Conservation (phyloP, 1,140 invertebrate species). For the Aleiodes sp. region DNA sequence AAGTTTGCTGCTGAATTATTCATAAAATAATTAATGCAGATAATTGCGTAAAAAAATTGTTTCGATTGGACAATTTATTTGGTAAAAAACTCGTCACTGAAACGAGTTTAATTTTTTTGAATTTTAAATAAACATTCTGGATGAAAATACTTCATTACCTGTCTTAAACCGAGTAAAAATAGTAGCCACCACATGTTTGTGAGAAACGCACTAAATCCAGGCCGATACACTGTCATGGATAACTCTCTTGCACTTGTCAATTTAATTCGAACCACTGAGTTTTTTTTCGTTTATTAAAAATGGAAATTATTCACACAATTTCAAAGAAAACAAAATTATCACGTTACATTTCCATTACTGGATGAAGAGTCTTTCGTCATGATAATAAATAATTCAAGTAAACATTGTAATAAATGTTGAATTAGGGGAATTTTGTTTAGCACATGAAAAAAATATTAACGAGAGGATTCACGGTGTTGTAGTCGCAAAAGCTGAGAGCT, state of each 20-base stretch:
- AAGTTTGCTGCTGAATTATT: no score
- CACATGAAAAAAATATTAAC: no score
- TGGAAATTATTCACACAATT: neutral
- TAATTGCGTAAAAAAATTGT: no score
- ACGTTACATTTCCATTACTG: slow-evolving; percentile 35
- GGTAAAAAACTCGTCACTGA: no score
- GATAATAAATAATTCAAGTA: neutral
- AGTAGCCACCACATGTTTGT: slow-evolving; percentile 34
- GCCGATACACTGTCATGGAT: slow-evolving; percentile 24
- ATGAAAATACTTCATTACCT: slow-evolving; percentile 27
- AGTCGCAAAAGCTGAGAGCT: neutral
- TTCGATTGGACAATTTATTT: no score
- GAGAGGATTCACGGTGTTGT: neutral
- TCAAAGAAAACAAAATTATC: neutral
- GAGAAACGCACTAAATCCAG: slow-evolving; percentile 17
- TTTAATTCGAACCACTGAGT: slow-evolving; percentile 10
- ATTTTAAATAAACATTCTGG: neutral
- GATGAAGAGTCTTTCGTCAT: slow-evolving; percentile 31
- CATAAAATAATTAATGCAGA: no score
- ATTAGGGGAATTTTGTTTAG: neutral
- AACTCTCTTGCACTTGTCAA: slow-evolving; percentile 6
- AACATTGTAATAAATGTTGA: neutral
- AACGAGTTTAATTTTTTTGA: no score
- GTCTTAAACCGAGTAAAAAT: slow-evolving; percentile 22
- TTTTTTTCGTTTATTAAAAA: neutral